A percentile compares a stretch with the other conserved stretches of the same genome.
Evolutionary conservation across 2,797 vertebrate species (phyloP).

Genomic region (Ctenopoma kingsleyae): DNA sequence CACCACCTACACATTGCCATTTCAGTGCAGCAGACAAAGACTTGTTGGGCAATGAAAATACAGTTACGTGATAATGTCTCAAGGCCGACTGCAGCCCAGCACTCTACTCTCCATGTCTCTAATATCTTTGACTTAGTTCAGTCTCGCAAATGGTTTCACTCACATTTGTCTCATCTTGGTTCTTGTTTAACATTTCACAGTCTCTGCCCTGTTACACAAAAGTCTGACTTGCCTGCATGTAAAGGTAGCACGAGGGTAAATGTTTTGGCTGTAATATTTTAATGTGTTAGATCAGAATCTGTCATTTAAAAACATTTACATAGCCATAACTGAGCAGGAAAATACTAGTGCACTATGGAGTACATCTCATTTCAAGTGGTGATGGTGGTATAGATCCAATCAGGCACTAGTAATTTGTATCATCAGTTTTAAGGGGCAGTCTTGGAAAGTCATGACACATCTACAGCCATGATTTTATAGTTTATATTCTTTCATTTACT

Average conservation of each 20-base stretch:
- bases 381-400: no score
- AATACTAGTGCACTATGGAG: no score
- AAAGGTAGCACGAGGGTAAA: background rate
- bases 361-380: no score
- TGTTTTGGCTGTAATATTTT: background rate
- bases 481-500: background rate
- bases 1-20: slow-evolving; percentile 48
- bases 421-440: no score
- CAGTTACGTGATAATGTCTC: slow-evolving; percentile 32
- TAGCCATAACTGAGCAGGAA: background rate
- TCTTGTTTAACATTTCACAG: background rate
- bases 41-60: slow-evolving; percentile 8
- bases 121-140: background rate
- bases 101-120: background rate
- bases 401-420: no score
- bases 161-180: background rate
- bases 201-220: background rate
- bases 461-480: no score
- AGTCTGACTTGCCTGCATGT: background rate
- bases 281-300: background rate
- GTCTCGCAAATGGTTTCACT: background rate
- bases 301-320: background rate
- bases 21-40: slow-evolving; percentile 42
- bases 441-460: no score
- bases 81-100: slow-evolving; percentile 29